Conservation (phyloP, 2,797 vertebrate species). For the Bovichtus variegatus region DNA sequence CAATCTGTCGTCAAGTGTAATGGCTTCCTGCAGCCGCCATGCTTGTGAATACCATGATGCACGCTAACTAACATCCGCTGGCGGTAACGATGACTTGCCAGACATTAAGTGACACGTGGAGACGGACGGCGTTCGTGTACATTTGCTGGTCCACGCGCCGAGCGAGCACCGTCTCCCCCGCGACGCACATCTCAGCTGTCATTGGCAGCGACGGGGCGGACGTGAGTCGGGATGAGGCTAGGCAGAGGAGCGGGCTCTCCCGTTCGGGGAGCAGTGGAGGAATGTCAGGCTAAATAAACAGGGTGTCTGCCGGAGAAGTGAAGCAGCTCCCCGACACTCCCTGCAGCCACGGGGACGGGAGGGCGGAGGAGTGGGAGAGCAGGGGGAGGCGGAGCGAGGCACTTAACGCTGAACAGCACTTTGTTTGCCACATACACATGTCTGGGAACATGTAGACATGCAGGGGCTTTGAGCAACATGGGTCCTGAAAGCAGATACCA, state of each 20-base stretch:
- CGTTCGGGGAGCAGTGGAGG: constrained; percentile 53
- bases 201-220: constrained; percentile 39
- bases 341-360: constrained; percentile 10
- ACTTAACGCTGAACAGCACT: constrained; percentile 66
- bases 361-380: constrained; percentile 5
- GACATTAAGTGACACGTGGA: neutral
- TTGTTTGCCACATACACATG: constrained; percentile 20
- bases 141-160: neutral
- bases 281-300: constrained; percentile 84
- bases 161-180: neutral
- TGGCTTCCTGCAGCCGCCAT: constrained; percentile 21
- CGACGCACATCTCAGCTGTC: constrained; percentile 38
- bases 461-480: constrained; percentile 15
- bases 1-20: constrained; percentile 32
- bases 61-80: neutral
- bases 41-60: constrained; percentile 1
- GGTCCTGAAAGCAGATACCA: constrained; percentile 22
- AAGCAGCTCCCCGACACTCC: constrained; percentile 57
- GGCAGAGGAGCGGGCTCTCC: constrained; percentile 55
- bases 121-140: neutral
- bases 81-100: constrained; percentile 13
- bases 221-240: constrained; percentile 64
- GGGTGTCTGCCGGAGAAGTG: constrained; percentile 63
- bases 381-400: constrained; percentile 23
- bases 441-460: constrained; percentile 30